Conservation (phyloP, 2,113 vertebrate genomes). For the Sander vitreus region DNA sequence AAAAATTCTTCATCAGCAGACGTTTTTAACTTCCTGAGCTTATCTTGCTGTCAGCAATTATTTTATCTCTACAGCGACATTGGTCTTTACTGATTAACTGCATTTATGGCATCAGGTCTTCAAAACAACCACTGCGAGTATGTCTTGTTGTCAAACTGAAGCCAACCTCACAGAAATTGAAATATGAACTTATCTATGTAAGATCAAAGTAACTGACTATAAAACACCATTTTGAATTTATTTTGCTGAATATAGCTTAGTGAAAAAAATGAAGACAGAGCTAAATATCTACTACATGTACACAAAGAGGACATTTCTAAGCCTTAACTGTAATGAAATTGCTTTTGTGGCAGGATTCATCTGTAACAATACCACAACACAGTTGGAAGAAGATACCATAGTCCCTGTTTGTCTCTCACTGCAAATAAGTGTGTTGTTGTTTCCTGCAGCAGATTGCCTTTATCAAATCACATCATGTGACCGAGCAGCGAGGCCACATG, state of each 20-base stretch:
- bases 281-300: neutral
- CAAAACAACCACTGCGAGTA: neutral
- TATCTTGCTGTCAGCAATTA: constrained; percentile 60
- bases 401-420: constrained; percentile 35
- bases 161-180: neutral
- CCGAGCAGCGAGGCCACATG: constrained; percentile 39
- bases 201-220: neutral
- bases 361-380: constrained; percentile 26
- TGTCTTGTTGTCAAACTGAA: constrained; percentile 1
- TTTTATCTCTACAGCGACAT: constrained; percentile 39
- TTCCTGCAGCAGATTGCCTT: constrained; percentile 57
- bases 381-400: constrained; percentile 7
- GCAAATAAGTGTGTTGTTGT: constrained; percentile 26
- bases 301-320: constrained; percentile 26
- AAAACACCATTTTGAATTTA: neutral
- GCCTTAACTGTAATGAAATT: constrained; percentile 6
- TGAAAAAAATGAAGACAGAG: neutral
- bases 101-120: constrained; percentile 24
- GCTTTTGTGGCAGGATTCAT: constrained; percentile 15
- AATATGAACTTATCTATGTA: neutral
- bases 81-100: constrained; percentile 14
- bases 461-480: constrained; percentile 77
- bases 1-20: constrained; percentile 57
- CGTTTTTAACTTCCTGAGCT: constrained; percentile 34
- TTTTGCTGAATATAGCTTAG: neutral